Evolutionary conservation across 2,888 invertebrate genomes (phyloP).

Genomic region (Hyalella azteca): DNA sequence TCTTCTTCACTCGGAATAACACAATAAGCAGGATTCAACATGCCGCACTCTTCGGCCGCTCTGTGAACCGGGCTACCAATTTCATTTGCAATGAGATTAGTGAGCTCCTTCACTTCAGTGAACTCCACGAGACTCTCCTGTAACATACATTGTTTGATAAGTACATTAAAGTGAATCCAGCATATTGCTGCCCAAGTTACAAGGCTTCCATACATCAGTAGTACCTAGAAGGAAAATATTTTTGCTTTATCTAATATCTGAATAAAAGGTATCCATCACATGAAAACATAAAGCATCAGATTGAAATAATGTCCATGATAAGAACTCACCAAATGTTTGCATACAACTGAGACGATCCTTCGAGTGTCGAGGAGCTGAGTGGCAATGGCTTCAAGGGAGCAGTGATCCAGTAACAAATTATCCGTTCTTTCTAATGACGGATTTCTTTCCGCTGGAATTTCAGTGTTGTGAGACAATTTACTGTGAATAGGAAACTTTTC

Average conservation of each 20-base stretch:
- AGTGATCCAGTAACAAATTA: neutral
- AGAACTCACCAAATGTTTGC: slow-evolving; percentile 15
- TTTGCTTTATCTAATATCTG: too few relatives aligned
- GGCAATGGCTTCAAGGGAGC: slow-evolving; percentile 8
- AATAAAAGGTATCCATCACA: neutral
- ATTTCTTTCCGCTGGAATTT: too few relatives aligned
- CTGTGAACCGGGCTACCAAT: neutral
- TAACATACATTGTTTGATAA: too few relatives aligned
- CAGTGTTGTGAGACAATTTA: too few relatives aligned
- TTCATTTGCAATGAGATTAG: neutral
- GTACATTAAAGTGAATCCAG: too few relatives aligned
- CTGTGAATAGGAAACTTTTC: too few relatives aligned
- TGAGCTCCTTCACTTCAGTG: neutral
- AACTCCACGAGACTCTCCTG: neutral
- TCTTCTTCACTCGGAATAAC: neutral
- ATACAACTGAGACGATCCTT: neutral
- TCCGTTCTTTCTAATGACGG: too few relatives aligned
- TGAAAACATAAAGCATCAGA: neutral
- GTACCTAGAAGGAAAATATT: too few relatives aligned
- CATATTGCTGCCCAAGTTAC: too few relatives aligned
- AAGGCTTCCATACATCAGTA: too few relatives aligned
- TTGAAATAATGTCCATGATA: too few relatives aligned
- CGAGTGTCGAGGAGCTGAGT: slow-evolving; percentile 16
- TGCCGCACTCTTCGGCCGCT: neutral
- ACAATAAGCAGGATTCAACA: neutral